Conservation (phyloP, 2,797 vertebrate species). For the Anableps anableps region DNA sequence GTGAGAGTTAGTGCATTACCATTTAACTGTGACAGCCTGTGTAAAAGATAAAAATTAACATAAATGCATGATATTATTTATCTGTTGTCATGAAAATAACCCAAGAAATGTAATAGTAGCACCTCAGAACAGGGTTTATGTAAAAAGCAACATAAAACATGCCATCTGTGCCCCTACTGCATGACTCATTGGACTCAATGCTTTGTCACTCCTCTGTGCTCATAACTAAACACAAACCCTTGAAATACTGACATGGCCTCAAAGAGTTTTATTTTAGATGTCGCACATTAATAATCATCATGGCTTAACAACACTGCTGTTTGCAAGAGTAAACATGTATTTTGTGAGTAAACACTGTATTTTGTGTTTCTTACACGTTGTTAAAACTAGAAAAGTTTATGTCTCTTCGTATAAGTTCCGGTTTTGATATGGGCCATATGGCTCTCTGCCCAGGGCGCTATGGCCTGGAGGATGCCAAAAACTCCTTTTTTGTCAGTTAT, state of each 20-base stretch:
- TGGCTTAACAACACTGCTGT: neutral
- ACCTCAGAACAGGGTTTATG: constrained; percentile 36
- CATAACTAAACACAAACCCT: constrained; percentile 6
- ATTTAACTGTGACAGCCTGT: too few relatives aligned
- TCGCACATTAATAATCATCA: constrained; percentile 55
- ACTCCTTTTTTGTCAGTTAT: neutral
- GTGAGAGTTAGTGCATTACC: too few relatives aligned
- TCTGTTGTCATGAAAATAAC: constrained; percentile 10
- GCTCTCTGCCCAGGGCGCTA: neutral
- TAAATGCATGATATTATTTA: neutral
- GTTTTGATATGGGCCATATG: too few relatives aligned
- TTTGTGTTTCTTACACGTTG: too few relatives aligned
- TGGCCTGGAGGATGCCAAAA: neutral
- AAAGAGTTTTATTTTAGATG: constrained; percentile 51
- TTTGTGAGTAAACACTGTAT: too few relatives aligned
- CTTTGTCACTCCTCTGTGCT: neutral
- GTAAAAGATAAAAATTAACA: too few relatives aligned
- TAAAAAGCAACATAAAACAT: neutral
- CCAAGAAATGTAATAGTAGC: constrained; percentile 5
- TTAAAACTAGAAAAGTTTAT: too few relatives aligned
- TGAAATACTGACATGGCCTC: constrained; percentile 37
- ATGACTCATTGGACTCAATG: too few relatives aligned
- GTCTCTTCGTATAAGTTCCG: too few relatives aligned
- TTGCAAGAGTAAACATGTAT: too few relatives aligned
- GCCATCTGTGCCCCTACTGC: too few relatives aligned